Base-by-base conservation (phyloP, 2,113 vertebrate species). In the Sebastes fasciatus region DNA sequence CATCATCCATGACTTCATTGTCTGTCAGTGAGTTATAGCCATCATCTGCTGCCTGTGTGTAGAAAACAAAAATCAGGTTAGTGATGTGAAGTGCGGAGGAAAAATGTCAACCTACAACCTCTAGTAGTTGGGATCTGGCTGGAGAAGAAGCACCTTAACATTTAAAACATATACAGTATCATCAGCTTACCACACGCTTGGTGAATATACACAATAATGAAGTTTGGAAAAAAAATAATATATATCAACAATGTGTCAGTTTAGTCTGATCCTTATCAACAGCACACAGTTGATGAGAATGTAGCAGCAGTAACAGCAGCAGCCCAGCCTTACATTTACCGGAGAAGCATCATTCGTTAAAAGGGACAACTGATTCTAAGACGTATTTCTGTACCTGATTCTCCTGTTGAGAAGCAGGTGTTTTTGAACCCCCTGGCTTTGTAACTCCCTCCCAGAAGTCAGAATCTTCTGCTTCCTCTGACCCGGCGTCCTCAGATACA, bases 401-500 rank as follows among this genome's bases (percentile, higher is more conserved):
- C 0, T 85, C 82, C 57, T 90, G 81, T 72, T 93, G 69, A 45
- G 88, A 79, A 57, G 77, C 69, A 17, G 87, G 10, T 0, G 77
- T 1, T 43, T 83, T 86, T 49, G 84, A 62, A 16, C 4, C 75
- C 0, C 74, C 84, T 76, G 90, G 94, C 70, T 93, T 94, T 5
- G 79, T 86, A 4, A 93, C 92, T 74, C 87, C 90, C 4, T 95
- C 92, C 96, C 95, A 95, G 66, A 96, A 95, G 2, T 94, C 90
- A 2, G 79, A 76, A 5, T 95, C 94, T 40, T 93, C 92, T 12
- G 34, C 26, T 48, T 93, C 94, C 74, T 94, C 93, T 16, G 68
- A 71, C 9, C 19, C 52, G 1, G 57, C 43, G 11, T 91, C 86
- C 54, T 77, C 83, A 8, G 80, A 57, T 0, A 77, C 48, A 23